Evolutionary conservation across 2,113 vertebrate species (phyloP), one percentile per base, ranked within the genome.

Genomic region (Lamprologus callipterus): DNA sequence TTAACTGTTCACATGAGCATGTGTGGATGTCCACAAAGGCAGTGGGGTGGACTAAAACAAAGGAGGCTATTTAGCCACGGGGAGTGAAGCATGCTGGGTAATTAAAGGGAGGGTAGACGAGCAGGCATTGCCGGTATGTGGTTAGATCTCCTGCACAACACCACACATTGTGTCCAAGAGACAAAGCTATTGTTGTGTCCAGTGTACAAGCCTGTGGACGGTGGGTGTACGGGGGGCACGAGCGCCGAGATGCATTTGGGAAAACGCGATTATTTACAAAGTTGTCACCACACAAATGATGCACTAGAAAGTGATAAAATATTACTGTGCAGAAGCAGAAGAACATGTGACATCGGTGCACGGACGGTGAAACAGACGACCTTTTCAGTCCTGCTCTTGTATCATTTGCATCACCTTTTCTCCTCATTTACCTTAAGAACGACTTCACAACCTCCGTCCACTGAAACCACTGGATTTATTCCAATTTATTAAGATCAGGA

Each of bases 171-270:
- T 96, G 19, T 73, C 47, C 11, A 1, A 3, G 53, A 55, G 85
- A 96, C 95, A 95, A 92, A 88, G 91, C 89, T 88, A 89, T 92
- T 93, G 90, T 92, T 95, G 93, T 95, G 10, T 83, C 23, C 21
- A 79, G 53, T 49, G 57, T 7, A 12, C 88, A 70, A 80, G 90
- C 33, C 73, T 85, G 89, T 80, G 9, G 85, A 70, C 3, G 51
- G 89, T 86, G 84, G 84, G 89, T 73, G 54, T 89, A 81, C 8
- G 58, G 57, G 58, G 53, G 45, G 58, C 7, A 7, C 19, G 12
- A 6, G 63, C 1, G 7, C 54, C 33, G 21, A 26, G 40, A 17
- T 37, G n/a, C 33, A 82, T 65, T 28, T 81, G 84, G 90, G 73
- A 90, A 93, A 81, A 26, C 82, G 17, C 14, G 47, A 13, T 80